Conservation (phyloP, 2,113 vertebrate genomes). For the Neotragus pygmaeus region DNA sequence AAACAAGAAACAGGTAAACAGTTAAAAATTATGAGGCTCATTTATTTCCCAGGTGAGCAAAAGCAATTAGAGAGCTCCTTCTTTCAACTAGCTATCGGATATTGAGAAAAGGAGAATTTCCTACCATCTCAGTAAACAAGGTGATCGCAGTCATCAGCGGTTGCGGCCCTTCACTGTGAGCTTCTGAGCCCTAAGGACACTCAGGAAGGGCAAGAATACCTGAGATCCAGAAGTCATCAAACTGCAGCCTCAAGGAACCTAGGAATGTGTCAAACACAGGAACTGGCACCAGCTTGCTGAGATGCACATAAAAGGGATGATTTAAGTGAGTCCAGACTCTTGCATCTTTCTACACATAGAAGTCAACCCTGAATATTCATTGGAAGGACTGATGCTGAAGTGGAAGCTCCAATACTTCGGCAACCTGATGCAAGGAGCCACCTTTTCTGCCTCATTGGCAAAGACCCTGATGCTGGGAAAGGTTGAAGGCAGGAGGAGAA, state of each 20-base stretch:
- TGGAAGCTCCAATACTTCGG: neutral
- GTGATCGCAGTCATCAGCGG: fast-evolving
- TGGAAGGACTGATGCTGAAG: neutral
- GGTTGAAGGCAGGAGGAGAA: neutral
- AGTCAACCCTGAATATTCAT: neutral
- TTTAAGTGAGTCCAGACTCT: neutral
- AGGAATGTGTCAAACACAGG: neutral
- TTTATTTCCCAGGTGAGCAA: constrained; percentile 62
- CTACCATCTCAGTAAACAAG: neutral
- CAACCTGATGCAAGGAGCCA: neutral
- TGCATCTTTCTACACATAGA: neutral
- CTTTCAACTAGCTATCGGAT: neutral
- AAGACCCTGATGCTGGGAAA: neutral
- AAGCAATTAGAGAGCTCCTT: constrained; percentile 38
- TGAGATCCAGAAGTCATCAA: neutral
- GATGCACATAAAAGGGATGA: neutral
- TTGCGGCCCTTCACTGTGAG: neutral
- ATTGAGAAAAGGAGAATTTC: neutral
- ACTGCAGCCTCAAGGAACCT: neutral
- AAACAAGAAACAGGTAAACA: constrained; percentile 50
- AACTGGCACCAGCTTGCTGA: neutral
- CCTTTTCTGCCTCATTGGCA: neutral
- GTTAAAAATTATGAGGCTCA: constrained; percentile 27
- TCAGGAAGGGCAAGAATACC: neutral
- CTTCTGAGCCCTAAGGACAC: neutral